Percentiles rank a stretch among this genome's conserved stretches.
Evolutionary conservation across 1,140 invertebrate species (phyloP).

Genomic region (Camponotus floridanus): DNA sequence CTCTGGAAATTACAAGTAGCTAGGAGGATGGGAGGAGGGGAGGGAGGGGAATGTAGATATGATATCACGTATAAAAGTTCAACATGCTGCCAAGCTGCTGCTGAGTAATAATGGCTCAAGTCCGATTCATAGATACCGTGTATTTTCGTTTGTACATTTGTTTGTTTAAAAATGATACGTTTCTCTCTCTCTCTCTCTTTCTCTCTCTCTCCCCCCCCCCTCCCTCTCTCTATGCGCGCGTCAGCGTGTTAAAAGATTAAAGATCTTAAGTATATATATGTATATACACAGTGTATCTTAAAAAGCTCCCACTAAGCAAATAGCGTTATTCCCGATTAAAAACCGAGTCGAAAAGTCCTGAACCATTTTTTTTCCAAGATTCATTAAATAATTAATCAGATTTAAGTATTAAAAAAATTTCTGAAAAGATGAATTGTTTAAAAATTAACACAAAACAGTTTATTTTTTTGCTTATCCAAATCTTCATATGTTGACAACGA

Average conservation of each 20-base stretch:
- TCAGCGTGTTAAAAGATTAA: conserved; percentile 19
- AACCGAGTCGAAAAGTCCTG: too few relatives aligned
- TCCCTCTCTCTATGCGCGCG: not conserved
- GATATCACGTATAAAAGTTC: conserved; percentile 78
- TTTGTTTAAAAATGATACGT: conserved; percentile 31
- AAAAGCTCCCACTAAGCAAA: too few relatives aligned
- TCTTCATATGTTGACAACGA: too few relatives aligned
- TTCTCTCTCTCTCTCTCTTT: conserved; percentile 19
- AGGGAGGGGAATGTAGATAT: conserved; percentile 65
- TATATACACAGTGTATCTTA: too few relatives aligned
- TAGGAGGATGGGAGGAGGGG: not conserved
- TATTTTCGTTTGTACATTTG: conserved; percentile 56
- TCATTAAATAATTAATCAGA: too few relatives aligned
- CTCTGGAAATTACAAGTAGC: conserved; percentile 19
- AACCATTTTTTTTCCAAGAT: too few relatives aligned
- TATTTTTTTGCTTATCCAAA: too few relatives aligned
- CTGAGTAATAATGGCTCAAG: conserved; percentile 70
- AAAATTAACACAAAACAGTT: too few relatives aligned
- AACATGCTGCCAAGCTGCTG: conserved; percentile 78
- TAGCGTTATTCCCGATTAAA: too few relatives aligned
- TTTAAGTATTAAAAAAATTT: too few relatives aligned
- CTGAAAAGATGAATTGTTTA: too few relatives aligned
- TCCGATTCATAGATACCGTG: conserved; percentile 56
- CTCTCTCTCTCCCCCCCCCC: not conserved
- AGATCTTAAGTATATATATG: conserved; percentile 30